Evolutionary conservation across 2,888 invertebrate genomes (phyloP).

Genomic region (Caenorhabditis sp.): DNA sequence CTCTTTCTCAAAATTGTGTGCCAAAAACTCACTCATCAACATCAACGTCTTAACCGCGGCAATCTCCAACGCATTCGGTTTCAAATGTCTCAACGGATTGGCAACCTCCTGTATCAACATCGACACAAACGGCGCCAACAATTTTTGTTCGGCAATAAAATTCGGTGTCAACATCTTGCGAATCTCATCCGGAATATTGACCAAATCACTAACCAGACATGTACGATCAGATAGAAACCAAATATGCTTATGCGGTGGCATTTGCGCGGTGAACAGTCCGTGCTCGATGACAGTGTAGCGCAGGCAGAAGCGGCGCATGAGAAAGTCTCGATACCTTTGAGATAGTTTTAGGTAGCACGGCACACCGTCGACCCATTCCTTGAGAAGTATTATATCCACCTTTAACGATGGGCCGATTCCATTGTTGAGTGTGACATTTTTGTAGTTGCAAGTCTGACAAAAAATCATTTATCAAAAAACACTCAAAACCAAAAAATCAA

Average conservation of each 20-base stretch:
- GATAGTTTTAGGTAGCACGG: slow-evolving; percentile 30
- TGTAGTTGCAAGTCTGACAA: slow-evolving; percentile 26
- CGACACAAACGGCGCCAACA: slow-evolving; percentile 37
- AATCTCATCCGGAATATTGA: slow-evolving; percentile 32
- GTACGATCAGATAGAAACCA: slow-evolving; percentile 43
- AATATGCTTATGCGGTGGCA: slow-evolving; percentile 41
- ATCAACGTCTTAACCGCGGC: slow-evolving; percentile 49
- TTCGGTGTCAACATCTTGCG: slow-evolving; percentile 21
- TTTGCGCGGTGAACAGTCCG: slow-evolving; percentile 39
- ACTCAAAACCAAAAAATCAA: background rate
- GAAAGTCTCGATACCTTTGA: slow-evolving; percentile 17
- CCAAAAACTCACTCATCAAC: slow-evolving; percentile 47
- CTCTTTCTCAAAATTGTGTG: background rate
- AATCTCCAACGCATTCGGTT: slow-evolving; percentile 37
- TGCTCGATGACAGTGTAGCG: slow-evolving; percentile 45
- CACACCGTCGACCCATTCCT: slow-evolving; percentile 39
- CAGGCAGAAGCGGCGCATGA: slow-evolving; percentile 46
- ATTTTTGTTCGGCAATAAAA: slow-evolving; percentile 28
- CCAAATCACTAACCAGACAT: slow-evolving; percentile 36
- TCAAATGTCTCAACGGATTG: slow-evolving; percentile 32
- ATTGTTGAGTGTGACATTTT: slow-evolving; percentile 27
- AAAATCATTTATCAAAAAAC: background rate
- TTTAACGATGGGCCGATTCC: slow-evolving; percentile 39
- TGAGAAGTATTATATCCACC: slow-evolving; percentile 31
- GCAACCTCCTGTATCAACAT: slow-evolving; percentile 46